Evolutionary conservation across 1,140 invertebrate genomes (phyloP).

Genomic region (Drosophila pachea): DNA sequence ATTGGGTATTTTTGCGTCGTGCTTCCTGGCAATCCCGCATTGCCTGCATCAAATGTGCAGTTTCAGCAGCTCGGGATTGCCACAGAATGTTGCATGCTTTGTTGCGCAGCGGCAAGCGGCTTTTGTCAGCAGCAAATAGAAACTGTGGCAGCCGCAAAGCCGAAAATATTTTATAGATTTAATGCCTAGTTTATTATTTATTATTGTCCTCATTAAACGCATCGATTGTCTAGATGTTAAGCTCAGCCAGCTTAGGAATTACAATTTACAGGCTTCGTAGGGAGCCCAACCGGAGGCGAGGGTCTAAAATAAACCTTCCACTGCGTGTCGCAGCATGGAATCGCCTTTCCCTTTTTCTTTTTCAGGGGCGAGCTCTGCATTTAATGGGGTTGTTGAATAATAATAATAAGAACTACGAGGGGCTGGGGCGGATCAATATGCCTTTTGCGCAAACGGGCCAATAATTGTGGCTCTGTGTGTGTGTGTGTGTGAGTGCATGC

Average conservation of each 20-base stretch:
- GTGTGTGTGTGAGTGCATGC: constrained; percentile 23
- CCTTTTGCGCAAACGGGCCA: constrained; percentile 54
- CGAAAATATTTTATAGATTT: constrained; percentile 40
- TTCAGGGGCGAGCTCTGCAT: constrained; percentile 27
- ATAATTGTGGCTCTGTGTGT: constrained; percentile 40
- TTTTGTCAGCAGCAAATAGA: constrained; percentile 15
- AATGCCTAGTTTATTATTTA: constrained; percentile 24
- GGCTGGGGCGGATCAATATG: constrained; percentile 69
- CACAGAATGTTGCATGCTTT: constrained; percentile 49
- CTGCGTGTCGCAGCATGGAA: constrained; percentile 33
- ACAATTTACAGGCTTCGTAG: constrained; percentile 20
- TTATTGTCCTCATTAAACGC: constrained; percentile 50
- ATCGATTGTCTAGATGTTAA: background rate
- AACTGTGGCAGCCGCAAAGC: constrained; percentile 27
- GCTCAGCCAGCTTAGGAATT: too few relatives aligned
- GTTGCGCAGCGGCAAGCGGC: constrained; percentile 17
- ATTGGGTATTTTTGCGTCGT: background rate
- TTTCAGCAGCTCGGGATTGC: constrained; percentile 30
- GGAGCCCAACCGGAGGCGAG: constrained; percentile 29
- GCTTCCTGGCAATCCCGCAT: background rate
- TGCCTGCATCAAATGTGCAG: constrained; percentile 8
- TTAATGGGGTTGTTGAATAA: constrained; percentile 76
- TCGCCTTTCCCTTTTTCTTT: background rate
- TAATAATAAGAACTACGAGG: constrained; percentile 48
- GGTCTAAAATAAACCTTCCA: constrained; percentile 16